Percentiles rank a stretch among this genome's conserved stretches.
Conservation (phyloP, 2,888 invertebrate genomes). For the Venustoraphidia nigricollis region DNA sequence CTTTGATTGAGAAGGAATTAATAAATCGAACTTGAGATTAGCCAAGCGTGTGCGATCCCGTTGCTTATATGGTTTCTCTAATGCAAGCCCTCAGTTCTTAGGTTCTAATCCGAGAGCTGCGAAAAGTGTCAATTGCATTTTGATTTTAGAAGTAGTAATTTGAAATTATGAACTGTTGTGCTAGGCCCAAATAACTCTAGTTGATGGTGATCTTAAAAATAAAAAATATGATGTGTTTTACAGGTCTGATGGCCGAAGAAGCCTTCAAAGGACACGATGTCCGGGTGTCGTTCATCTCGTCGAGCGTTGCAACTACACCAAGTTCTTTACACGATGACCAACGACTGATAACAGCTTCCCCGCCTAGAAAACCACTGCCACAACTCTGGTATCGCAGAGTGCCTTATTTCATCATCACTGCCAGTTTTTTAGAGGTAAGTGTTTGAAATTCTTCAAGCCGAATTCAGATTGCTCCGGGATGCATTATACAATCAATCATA, state of each 20-base stretch:
- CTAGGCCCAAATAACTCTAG: too few relatives aligned
- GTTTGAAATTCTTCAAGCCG: too few relatives aligned
- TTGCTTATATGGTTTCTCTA: too few relatives aligned
- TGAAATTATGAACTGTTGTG: too few relatives aligned
- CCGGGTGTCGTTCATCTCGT: conserved; percentile 3
- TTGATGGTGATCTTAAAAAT: too few relatives aligned
- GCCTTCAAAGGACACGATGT: conserved; percentile 6
- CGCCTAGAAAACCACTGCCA: conserved; percentile 10
- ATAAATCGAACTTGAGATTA: too few relatives aligned
- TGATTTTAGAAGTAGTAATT: too few relatives aligned
- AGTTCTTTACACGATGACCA: conserved; percentile 18
- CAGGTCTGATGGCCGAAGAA: conserved; percentile 5
- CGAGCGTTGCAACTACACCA: conserved; percentile 19
- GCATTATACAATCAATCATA: background rate
- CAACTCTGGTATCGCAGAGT: conserved; percentile 16
- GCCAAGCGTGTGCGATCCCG: too few relatives aligned
- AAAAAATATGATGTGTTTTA: background rate
- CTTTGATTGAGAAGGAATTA: too few relatives aligned
- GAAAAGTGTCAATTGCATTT: too few relatives aligned
- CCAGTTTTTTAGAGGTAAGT: conserved; percentile 22
- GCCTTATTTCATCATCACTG: conserved; percentile 20
- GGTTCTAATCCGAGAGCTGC: too few relatives aligned
- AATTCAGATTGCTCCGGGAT: background rate
- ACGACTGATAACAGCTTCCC: conserved; percentile 11
- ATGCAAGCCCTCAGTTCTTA: too few relatives aligned